A percentile compares a stretch with the other conserved stretches of the same genome.
Conservation (phyloP, 2,888 invertebrate genomes). For the Campoplex nolae region DNA sequence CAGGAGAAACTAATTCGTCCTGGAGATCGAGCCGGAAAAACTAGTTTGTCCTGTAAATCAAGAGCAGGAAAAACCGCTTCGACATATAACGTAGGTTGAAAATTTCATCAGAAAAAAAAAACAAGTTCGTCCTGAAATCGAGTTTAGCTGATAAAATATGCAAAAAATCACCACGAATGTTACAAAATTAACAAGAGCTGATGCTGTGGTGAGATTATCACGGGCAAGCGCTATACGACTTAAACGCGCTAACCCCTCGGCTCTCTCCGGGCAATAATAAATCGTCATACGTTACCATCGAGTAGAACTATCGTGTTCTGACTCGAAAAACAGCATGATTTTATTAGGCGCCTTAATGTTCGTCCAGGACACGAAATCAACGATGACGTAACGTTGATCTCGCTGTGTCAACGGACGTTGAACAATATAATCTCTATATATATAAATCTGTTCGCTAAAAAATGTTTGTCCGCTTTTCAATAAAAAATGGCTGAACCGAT, state of each 20-base stretch:
- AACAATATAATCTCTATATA: not conserved
- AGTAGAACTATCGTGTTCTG: constrained; percentile 27
- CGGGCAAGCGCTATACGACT: constrained; percentile 79
- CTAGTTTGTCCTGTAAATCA: too few relatives aligned
- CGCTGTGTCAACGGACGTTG: constrained; percentile 69
- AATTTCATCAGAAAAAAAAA: not conserved
- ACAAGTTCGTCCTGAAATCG: not conserved
- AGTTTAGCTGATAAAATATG: not conserved
- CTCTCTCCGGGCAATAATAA: constrained; percentile 73
- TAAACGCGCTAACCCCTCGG: constrained; percentile 80
- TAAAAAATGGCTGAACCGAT: too few relatives aligned
- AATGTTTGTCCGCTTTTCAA: too few relatives aligned
- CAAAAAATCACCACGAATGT: not conserved
- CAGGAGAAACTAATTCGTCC: too few relatives aligned
- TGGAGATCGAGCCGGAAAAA: not conserved
- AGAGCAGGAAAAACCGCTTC: too few relatives aligned
- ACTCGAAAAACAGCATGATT: constrained; percentile 39
- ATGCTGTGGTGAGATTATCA: constrained; percentile 81
- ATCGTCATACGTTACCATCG: constrained; percentile 16
- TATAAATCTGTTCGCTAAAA: too few relatives aligned
- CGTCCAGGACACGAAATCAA: constrained; percentile 74
- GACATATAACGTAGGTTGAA: too few relatives aligned
- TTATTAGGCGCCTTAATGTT: constrained; percentile 70
- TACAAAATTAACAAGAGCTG: not conserved
- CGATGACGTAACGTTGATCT: constrained; percentile 73